Percentiles rank a stretch among this genome's conserved stretches.
These are phyloP conservation scores for Pachyseris speciosa DNA, from an alignment of 64 coral and sea anemone genomes.

Conservation along the genomic window DNA sequence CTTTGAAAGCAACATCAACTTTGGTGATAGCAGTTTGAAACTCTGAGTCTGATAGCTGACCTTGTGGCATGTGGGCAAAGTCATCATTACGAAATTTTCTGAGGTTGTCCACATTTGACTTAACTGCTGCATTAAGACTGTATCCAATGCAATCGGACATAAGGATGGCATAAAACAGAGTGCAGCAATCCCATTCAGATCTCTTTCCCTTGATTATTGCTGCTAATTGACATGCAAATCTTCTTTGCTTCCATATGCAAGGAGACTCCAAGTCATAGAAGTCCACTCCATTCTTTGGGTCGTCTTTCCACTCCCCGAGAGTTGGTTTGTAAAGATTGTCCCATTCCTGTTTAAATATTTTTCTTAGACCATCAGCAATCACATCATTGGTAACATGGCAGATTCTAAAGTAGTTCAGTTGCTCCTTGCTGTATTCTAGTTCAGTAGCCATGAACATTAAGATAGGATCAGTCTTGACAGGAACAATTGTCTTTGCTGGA, in stretches of 20 bases:
- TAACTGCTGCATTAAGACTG: neutral
- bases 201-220: neutral
- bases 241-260: neutral
- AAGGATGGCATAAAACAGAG: constrained; percentile 30
- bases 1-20: neutral
- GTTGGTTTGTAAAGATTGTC: neutral
- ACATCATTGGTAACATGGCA: neutral
- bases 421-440: neutral
- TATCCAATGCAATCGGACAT: constrained; percentile 24
- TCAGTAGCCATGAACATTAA: too few relatives aligned
- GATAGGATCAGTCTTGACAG: too few relatives aligned
- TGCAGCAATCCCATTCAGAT: constrained; percentile 38
- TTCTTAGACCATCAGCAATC: neutral
- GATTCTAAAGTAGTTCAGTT: neutral
- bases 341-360: constrained; percentile 13
- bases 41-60: neutral
- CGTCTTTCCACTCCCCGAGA: neutral
- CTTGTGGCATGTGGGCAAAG: neutral
- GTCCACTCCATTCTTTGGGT: neutral
- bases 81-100: constrained; percentile 5
- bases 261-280: neutral
- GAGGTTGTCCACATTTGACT: constrained; percentile 4
- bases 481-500: too few relatives aligned
- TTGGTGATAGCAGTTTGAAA: constrained; percentile 1
- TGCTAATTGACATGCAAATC: neutral